Percentiles rank a stretch among this genome's conserved stretches.
These are phyloP conservation scores for Antitype chi DNA, from an alignment of 2,888 invertebrate species.

Conservation along the genomic window DNA sequence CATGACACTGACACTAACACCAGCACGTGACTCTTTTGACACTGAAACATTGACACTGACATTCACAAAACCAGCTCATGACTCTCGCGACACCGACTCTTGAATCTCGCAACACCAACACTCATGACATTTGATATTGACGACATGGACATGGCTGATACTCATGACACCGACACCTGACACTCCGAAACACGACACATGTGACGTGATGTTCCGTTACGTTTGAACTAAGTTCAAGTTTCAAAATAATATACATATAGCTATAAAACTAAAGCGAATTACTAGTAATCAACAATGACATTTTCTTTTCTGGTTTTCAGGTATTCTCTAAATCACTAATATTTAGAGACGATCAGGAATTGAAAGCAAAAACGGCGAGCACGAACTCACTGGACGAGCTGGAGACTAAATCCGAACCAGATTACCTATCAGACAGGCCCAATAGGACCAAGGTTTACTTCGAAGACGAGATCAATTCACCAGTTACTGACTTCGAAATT, in stretches of 20 bases:
- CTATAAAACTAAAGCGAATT: background rate
- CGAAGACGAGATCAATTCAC: conserved; percentile 88
- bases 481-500: conserved; percentile 89
- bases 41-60: background rate
- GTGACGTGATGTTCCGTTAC: background rate
- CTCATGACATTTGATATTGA: background rate
- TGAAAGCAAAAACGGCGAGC: conserved; percentile 79
- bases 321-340: conserved; percentile 89
- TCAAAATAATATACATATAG: background rate
- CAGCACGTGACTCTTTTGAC: background rate
- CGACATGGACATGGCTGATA: background rate
- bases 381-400: conserved; percentile 82
- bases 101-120: background rate
- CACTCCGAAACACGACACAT: background rate
- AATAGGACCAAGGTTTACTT: conserved; percentile 88
- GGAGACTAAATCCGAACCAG: conserved; percentile 87
- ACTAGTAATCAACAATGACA: background rate
- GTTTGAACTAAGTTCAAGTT: background rate
- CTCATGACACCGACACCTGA: background rate
- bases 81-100: background rate
- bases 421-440: conserved; percentile 83
- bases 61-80: background rate
- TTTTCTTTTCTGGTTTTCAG: conserved; percentile 74
- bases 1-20: background rate
- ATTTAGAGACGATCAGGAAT: conserved; percentile 87